These are phyloP conservation scores for Falco punctatus DNA, from an alignment of 2,113 vertebrate genomes.

Conservation along the genomic window DNA sequence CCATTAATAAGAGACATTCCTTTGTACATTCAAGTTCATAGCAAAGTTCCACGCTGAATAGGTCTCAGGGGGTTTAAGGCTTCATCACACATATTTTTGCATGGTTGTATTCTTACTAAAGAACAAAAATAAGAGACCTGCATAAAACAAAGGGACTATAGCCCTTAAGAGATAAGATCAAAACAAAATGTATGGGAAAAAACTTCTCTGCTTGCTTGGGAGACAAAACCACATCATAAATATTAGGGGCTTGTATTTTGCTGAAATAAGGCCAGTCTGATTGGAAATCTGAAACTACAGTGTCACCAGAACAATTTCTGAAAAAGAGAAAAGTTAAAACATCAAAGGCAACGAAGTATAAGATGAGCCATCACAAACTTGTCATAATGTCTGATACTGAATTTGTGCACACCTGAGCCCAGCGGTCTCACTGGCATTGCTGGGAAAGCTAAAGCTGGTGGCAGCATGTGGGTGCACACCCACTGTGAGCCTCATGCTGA, in stretches of 20 bases:
- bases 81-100: conserved; percentile 17
- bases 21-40: conserved; percentile 16
- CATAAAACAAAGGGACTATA: neutral
- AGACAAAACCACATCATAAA: conserved; percentile 14
- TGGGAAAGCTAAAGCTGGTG: neutral
- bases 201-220: neutral
- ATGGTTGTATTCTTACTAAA: neutral
- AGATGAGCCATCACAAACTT: neutral
- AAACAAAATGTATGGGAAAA: conserved; percentile 5
- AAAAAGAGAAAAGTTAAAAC: neutral
- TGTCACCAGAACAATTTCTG: neutral
- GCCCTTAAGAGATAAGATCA: conserved; percentile 14
- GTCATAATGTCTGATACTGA: neutral
- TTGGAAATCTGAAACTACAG: neutral
- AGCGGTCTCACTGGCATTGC: neutral
- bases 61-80: neutral
- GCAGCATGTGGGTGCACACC: neutral
- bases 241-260: neutral
- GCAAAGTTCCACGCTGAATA: neutral
- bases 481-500: no score
- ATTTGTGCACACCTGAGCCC: neutral
- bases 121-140: neutral
- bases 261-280: neutral
- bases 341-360: neutral
- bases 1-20: conserved; percentile 29